Base-by-base conservation (phyloP, 2,113 vertebrate species). In the Saimiri boliviensis region DNA sequence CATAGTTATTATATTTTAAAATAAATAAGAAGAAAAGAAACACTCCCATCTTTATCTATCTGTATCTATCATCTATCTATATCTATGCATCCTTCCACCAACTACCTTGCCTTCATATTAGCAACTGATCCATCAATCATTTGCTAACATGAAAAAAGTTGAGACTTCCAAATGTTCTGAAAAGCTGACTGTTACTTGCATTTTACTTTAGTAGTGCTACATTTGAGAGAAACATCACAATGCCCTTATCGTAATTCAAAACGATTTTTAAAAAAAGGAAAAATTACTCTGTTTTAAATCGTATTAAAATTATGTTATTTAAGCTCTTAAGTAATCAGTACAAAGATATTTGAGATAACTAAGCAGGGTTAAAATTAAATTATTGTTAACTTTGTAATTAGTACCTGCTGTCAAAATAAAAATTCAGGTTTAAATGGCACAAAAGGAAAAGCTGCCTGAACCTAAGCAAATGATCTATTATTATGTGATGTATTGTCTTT, bases 141-240 rank as follows among this genome's bases (percentile, higher is more conserved):
- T 93, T 91, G 76, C 63, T 82, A 87, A 70, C 30, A 77, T 91
- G 23, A 88, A 92, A 93, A 97, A 86, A 84, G 96, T 91, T 58
- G 73, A 97, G n/a, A 81, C 35, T 96, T 92, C 70, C 23, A 76
- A 95, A 87, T 94, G 63, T 60, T 23, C 56, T 60, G 35, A 97
- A 94, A 88, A 77, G 63, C 91, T 96, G 86, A 91, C 82, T 95
- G 95, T 97, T 86, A 96, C 42, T 96, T 95, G 20, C 40, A 77
- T 77, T 96, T 92, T 9, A 73, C 52, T 68, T 79, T 47, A 76
- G 30, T 54, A 76, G 40, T 30, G 45, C 30, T 88, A 63, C 9
- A 49, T 74, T 93, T 83, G 81, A 89, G 93, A 89, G 30, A 93
- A 94, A 88, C 47, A 10, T 49, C 83, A 71, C 19, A 54, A 17